These are phyloP conservation scores for Eonycteris spelaea DNA, from an alignment of 2,113 vertebrate genomes.

Conservation along the genomic window DNA sequence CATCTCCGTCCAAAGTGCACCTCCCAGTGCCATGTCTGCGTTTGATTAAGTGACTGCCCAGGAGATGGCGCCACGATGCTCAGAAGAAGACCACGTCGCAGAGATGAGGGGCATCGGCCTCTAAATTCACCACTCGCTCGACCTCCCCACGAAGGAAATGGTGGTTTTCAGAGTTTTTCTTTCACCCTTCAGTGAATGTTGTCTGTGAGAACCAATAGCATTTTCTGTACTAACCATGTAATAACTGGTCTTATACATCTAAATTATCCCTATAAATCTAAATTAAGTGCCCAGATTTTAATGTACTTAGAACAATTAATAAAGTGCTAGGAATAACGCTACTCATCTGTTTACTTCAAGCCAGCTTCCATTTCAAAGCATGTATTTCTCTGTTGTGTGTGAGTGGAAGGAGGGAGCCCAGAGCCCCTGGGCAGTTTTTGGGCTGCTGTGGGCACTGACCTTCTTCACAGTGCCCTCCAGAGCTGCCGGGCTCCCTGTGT, in stretches of 20 bases:
- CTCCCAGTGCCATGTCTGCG: accelerated
- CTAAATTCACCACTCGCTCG: background rate
- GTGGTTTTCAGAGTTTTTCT: slow-evolving; percentile 51
- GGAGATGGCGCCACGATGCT: background rate
- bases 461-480: background rate
- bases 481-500: background rate
- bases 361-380: slow-evolving; percentile 74
- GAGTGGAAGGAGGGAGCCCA: slow-evolving; percentile 37
- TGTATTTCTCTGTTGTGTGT: slow-evolving; percentile 65
- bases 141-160: slow-evolving; percentile 48
- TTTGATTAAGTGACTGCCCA: background rate
- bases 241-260: slow-evolving; percentile 80
- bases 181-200: slow-evolving; percentile 74
- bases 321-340: slow-evolving; percentile 78
- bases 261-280: slow-evolving; percentile 83
- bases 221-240: slow-evolving; percentile 80
- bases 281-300: slow-evolving; percentile 80
- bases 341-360: slow-evolving; percentile 78
- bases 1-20: accelerated
- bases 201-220: slow-evolving; percentile 79
- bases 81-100: background rate
- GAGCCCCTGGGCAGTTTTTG: background rate
- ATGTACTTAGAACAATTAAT: slow-evolving; percentile 81
- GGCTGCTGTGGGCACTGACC: accelerated
- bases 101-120: background rate